Evolutionary conservation across 1,140 invertebrate species (phyloP).

Genomic region (Psix sp.): DNA sequence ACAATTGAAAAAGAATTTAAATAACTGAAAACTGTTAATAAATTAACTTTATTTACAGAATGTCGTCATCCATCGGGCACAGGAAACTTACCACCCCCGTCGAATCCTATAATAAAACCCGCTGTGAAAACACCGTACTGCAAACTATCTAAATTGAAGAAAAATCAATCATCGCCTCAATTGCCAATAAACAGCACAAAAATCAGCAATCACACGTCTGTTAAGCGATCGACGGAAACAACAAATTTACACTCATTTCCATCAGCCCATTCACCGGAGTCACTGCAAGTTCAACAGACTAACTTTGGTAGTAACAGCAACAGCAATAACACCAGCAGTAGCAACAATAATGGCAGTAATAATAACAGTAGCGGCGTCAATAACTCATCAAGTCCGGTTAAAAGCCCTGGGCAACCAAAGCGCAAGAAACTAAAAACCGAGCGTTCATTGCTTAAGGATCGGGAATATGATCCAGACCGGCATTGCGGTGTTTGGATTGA

Average conservation of each 20-base stretch:
- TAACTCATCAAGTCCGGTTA: conserved; percentile 65
- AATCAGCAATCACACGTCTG: conserved; percentile 65
- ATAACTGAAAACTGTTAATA: neutral
- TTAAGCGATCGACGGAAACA: conserved; percentile 63
- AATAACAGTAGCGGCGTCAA: neutral
- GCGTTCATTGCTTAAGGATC: conserved; percentile 80
- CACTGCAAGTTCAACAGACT: conserved; percentile 61
- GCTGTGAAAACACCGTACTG: conserved; percentile 72
- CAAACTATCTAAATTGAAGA: conserved; percentile 73
- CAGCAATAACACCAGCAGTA: conserved; percentile 25
- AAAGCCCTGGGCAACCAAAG: conserved; percentile 72
- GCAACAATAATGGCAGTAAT: neutral
- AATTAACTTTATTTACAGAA: conserved; percentile 59
- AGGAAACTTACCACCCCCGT: conserved; percentile 67
- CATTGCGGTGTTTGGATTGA: conserved; percentile 87
- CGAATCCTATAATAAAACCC: conserved; percentile 66
- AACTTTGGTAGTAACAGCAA: neutral
- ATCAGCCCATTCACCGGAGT: conserved; percentile 68
- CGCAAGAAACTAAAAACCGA: conserved; percentile 78
- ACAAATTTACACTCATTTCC: conserved; percentile 55
- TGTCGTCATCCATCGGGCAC: conserved; percentile 72
- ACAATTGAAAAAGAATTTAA: too few species aligned
- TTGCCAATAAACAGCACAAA: conserved; percentile 32
- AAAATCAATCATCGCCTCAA: conserved; percentile 71
- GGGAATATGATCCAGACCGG: conserved; percentile 88